A percentile compares a stretch with the other conserved stretches of the same genome.
These are phyloP conservation scores for Platichthys stellatus DNA, from an alignment of 2,113 vertebrate species.

Conservation along the genomic window DNA sequence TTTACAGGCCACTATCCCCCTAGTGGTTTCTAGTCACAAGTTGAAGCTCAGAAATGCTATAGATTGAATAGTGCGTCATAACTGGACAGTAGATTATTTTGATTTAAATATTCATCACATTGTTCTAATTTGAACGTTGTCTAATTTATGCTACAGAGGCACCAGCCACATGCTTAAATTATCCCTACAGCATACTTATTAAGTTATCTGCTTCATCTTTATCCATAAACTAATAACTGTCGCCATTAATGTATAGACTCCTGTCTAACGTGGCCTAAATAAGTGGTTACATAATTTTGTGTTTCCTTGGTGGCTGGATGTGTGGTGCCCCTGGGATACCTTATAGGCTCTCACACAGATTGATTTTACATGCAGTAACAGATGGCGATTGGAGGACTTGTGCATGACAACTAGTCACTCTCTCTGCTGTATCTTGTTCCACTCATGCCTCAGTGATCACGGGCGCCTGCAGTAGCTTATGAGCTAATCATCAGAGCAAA, in stretches of 20 bases:
- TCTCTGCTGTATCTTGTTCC: constrained; percentile 54
- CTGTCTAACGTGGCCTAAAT: constrained; percentile 27
- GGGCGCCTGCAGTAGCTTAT: constrained; percentile 63
- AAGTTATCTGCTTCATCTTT: no score
- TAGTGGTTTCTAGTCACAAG: no score
- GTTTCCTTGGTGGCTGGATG: constrained; percentile 29
- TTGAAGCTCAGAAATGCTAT: no score
- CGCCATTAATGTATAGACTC: not conserved
- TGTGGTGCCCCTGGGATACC: constrained; percentile 46
- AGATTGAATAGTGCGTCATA: no score
- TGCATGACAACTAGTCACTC: constrained; percentile 69
- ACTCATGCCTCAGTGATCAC: constrained; percentile 63
- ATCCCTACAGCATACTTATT: no score
- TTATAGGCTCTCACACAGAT: constrained; percentile 45
- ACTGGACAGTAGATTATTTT: no score
- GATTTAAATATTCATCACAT: no score
- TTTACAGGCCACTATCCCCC: no score
- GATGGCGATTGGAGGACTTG: constrained; percentile 72
- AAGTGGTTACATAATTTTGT: constrained; percentile 15
- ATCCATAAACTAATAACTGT: no score
- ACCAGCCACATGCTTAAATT: no score
- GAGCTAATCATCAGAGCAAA: constrained; percentile 76
- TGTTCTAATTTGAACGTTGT: no score
- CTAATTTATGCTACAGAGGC: no score
- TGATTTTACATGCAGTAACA: constrained; percentile 70